Base-by-base conservation (phyloP, 2,888 invertebrate genomes). In the Macaria liturata region DNA sequence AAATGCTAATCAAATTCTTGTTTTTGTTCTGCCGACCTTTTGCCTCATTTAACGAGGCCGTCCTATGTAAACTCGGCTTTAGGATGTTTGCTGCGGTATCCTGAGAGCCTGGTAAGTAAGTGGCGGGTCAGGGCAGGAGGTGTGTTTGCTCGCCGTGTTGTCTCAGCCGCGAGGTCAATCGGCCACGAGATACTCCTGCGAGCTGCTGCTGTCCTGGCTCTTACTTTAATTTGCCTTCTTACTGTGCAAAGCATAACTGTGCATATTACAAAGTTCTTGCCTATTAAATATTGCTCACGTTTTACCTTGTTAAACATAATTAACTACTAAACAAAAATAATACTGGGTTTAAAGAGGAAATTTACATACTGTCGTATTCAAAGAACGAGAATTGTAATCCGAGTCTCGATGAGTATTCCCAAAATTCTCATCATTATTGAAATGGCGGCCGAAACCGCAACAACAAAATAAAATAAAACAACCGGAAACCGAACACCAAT, bases 1-100 rank as follows among this genome's bases (percentile, higher is more conserved):
- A 71, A 71, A 78, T 78, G 75, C 70, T 78, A 78, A 78, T 78
- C 75, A 70, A 77, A 77, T 71, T 75, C 71, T 71, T 78, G 77
- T 75, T 76, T 75, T 77, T 76, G 77, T 77, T 77, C 69, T 59
- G 54, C 64, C 72, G 67, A 72, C 71, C 74, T 72, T 71, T 71
- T 73, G 69, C 70, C 65, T 74, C 71, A 74, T 77, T 75, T 73
- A 74, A 70, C 71, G 70, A 70, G 55, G 62, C 64, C 64, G 71
- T 75, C 76, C 77, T 78, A 71, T 74, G 74, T 75, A 77, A 77
- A 77, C 78, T 63, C 58, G 66, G 51, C 68, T 67, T 68, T 67
- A 69, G 65, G 68, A 69, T 72, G 68, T 71, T 68, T 69, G 49
- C 66, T 65, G 48, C 57, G 60, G 67, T 69, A 74, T 70, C 71